Evolutionary conservation across 2,113 vertebrate genomes (phyloP), one percentile per base, ranked within the genome.

Genomic region (Acanthochromis polyacanthus): DNA sequence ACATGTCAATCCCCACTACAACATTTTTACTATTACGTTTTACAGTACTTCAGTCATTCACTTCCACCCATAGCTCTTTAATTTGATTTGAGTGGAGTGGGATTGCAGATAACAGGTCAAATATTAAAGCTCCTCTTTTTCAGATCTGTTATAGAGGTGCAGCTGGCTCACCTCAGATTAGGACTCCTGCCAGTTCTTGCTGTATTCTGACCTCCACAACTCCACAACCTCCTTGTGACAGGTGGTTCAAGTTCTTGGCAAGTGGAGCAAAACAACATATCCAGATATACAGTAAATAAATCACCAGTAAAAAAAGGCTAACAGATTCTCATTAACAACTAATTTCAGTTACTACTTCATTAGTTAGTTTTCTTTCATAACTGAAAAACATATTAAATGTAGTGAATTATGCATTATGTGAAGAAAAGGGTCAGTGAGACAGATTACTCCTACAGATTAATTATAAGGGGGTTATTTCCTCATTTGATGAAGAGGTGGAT

Each of bases 121-220:
- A 51, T 51, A 51, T 8, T 17, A 51, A 64, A 43, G 10, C 50
- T 20, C 5, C 9, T 20, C 8, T 25, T 64, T 53, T 43, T 22
- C 20, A 4, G 50, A n/a, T 16, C 40, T 58, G 0, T 19, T 50
- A 30, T 32, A 25, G 56, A 32, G 62, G 63, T 63, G 30, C 32
- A 48, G 17, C 59, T 68, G 67, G 71, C 71, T 55, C 38, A 60
- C 51, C 40, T 73, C 58, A 38, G 12, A 73, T 40, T 68, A 46
- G 68, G 40, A 80, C 5, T 2, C 3, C 52, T 56, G 80, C 76
- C 76, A 83, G 71, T 28, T 73, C 40, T 58, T 57, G 76, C 68
- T 73, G 71, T 8, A 72, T 40, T 46, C 52, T 73, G 71, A 82
- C 80, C 80, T 80, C 48, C n/a, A 72, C 56, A 50, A 48, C 50